phyloP scores from a whole-genome alignment of 1,140 invertebrate genomes.

The Phortica variegata region DNA sequence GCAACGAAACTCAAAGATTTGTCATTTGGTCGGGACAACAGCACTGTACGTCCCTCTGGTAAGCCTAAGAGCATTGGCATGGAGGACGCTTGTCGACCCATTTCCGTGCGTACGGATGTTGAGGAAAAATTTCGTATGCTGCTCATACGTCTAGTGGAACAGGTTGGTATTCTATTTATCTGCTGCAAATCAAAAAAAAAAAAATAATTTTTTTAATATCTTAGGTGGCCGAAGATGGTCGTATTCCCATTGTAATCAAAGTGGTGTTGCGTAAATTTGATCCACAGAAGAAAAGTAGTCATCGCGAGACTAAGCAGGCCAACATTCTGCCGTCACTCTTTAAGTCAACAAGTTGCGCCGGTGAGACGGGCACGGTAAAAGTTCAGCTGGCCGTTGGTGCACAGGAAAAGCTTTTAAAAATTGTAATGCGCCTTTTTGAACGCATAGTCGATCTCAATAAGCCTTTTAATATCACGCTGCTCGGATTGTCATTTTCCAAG shows the following conservation, averaged over 20 bases:
- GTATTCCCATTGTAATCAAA: slow-evolving; percentile 71
- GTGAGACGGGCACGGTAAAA: slow-evolving; percentile 47
- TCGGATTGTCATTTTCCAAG: slow-evolving; percentile 77
- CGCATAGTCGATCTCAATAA: slow-evolving; percentile 70
- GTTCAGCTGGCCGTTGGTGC: slow-evolving; percentile 61
- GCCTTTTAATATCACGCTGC: slow-evolving; percentile 74
- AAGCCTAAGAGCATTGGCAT: slow-evolving; percentile 70
- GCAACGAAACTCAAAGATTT: slow-evolving; percentile 68
- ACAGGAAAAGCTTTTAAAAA: slow-evolving; percentile 67
- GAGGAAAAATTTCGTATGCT: slow-evolving; percentile 68
- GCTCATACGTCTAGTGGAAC: slow-evolving; percentile 67
- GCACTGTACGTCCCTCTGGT: slow-evolving; percentile 68
- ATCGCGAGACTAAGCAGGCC: slow-evolving; percentile 72
- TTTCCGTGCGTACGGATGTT: slow-evolving; percentile 70
- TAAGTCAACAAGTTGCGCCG: slow-evolving; percentile 56
- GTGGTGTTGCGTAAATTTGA: slow-evolving; percentile 72
- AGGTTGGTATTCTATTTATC: slow-evolving; percentile 57
- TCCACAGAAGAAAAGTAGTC: slow-evolving; percentile 61
- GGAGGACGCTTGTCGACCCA: slow-evolving; percentile 72
- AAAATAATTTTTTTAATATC: background rate
- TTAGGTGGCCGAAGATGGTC: slow-evolving; percentile 70
- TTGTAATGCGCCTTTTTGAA: slow-evolving; percentile 73
- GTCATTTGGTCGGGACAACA: slow-evolving; percentile 70
- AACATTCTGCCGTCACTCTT: slow-evolving; percentile 68
- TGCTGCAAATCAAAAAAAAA: background rate